Base-by-base conservation (phyloP, 2,113 vertebrate species). In the Lontra canadensis region DNA sequence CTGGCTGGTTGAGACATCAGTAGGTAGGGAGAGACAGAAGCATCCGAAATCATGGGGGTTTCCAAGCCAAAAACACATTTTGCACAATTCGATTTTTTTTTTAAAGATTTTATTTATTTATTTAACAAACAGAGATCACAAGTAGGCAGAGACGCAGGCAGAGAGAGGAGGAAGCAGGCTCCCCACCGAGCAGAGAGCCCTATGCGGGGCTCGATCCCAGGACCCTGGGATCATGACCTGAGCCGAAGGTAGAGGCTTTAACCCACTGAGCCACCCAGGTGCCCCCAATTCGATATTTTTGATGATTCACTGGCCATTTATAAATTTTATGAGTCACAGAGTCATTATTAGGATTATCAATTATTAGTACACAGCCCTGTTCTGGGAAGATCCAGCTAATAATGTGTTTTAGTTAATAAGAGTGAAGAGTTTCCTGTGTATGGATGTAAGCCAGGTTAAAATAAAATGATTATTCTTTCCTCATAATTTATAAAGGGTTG, bases 291-390 rank as follows among this genome's bases (percentile, higher is more conserved):
- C 8, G 49, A 3, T 9, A 65, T 31, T 87, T 91, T 80, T 80
- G 42, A 80, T 93, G 49, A 90, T 88, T 93, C 67, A 90, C 25
- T 63, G 47, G 80, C 69, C 47, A 93, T 94, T 87, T 88, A 76
- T 67, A 47, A 63, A 78, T 84, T 83, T 76, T 82, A 10, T 88
- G 55, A 78, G 55, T 14, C n/a, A 52, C 26, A 52, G 17, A 76
- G 57, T 79, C 44, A 76, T 78, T 90, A 81, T 65, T 21, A 25
- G 52, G 23, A 44, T 93, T 47, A 85, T 59, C 71, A 82, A 6
- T 96, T 71, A 57, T 95, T 86, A 91, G 29, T 88, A 34, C 2
- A 86, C 2, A 86, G 8, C 67, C 74, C 42, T 69, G 39, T 89
- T 88, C 39, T 63, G 80, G 23, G 55, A 57, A 25, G n/a, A 78